Evolutionary conservation across 2,888 invertebrate genomes (phyloP), one percentile per base, ranked within the genome.

Genomic region (Branchipolynoe longqiensis): DNA sequence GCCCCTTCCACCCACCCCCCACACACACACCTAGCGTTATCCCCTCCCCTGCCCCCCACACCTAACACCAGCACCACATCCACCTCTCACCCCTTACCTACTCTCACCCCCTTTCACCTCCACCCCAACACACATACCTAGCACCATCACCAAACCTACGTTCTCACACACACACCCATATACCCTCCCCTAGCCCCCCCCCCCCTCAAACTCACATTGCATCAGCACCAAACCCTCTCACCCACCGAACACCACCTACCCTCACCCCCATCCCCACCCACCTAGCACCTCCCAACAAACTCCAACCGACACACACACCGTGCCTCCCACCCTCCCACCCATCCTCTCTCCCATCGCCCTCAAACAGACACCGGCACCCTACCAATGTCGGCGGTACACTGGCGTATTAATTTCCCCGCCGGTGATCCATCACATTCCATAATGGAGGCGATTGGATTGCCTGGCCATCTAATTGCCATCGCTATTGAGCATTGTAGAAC

Each of bases 381-480:
- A 56, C 62, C 62, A 62, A n/a, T n/a, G n/a, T n/a, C n/a, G n/a
- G n/a, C 62, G 28, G 28, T 62, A 62, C 62, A 62, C 62, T 31
- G n/a, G 33, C 69, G 38, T 69, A 69, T 69, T 69, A 69, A 69
- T 69, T 69, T 69, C 33, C 69, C 38, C n/a, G 36, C 14, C 36
- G 69, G 36, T 69, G 69, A 69, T 69, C 69, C 69, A 69, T 69
- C 69, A n/a, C n/a, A 69, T 69, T 69, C 38, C 69, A 36, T 69
- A 69, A 69, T 69, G 69, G 69, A 69, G 69, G 69, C 69, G 69
- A 69, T 69, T 69, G 33, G 69, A 69, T 69, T 69, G 69, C 69
- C 69, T 38, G 36, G 38, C 69, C 69, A 69, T 69, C 69, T 69
- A 69, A 69, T 69, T 69, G 69, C 69, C 69, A 69, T 69, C 69